phyloP scores from a whole-genome alignment of 2,113 vertebrate genomes.

The Chamaea fasciata region DNA sequence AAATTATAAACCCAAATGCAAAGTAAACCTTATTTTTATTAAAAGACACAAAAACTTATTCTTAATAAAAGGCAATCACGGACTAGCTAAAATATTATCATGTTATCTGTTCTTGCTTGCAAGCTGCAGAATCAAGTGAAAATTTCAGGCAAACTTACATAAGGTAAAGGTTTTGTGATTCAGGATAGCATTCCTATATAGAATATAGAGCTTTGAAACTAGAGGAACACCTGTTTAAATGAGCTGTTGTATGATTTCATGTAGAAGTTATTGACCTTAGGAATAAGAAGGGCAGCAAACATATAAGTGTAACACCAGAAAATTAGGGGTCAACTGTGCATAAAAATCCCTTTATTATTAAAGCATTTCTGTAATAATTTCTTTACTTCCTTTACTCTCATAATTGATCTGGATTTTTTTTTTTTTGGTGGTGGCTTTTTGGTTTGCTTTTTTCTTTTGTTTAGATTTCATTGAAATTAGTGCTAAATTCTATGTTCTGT shows the following conservation, averaged over 20 bases:
- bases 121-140: not conserved
- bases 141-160: not conserved
- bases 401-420: not conserved
- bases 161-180: not conserved
- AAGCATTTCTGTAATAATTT: not conserved
- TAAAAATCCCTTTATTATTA: not conserved
- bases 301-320: not conserved
- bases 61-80: not conserved
- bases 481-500: not conserved
- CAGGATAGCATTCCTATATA: not conserved
- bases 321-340: rapidly evolving
- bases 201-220: not conserved
- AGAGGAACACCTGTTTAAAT: not conserved
- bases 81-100: not conserved
- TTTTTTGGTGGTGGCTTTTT: not conserved
- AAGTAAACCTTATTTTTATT: not conserved
- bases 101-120: not conserved
- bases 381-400: not conserved
- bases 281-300: not conserved
- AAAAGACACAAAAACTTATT: not conserved
- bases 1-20: not conserved
- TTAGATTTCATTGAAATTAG: not conserved
- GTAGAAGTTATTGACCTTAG: not conserved
- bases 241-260: not conserved
- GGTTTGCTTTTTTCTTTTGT: not conserved